Conservation (phyloP, 2,888 invertebrate species). For the Ceraclea dissimilis region DNA sequence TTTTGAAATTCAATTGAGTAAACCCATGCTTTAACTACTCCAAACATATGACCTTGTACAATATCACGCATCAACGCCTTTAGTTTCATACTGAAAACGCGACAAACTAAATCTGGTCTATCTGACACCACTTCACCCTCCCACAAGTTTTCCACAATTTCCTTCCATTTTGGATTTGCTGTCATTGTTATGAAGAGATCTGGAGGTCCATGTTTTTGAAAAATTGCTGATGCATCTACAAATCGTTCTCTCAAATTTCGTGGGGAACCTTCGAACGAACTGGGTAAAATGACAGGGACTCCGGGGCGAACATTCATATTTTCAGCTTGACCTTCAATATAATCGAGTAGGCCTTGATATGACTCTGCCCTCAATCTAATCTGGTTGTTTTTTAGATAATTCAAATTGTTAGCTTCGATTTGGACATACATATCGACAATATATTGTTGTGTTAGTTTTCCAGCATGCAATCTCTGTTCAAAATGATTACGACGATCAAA, state of each 20-base stretch:
- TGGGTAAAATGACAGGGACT: background rate
- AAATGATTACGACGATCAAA: too few species aligned
- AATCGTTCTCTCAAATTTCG: background rate
- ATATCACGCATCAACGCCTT: constrained; percentile 18
- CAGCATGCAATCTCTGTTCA: background rate
- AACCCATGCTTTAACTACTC: background rate
- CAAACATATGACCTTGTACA: constrained; percentile 5
- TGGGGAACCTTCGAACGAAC: background rate
- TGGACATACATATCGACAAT: background rate
- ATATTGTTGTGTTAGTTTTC: background rate
- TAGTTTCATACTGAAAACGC: constrained; percentile 21
- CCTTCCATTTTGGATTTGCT: background rate
- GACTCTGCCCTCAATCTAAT: background rate
- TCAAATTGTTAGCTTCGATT: background rate
- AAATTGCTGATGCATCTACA: background rate
- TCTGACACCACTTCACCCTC: constrained; percentile 1
- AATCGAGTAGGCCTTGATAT: background rate
- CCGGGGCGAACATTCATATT: background rate
- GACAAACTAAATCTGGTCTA: constrained; percentile 22
- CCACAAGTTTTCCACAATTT: background rate
- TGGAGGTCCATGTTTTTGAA: background rate
- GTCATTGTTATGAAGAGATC: background rate
- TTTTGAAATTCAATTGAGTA: constrained; percentile 18
- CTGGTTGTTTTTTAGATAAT: background rate
- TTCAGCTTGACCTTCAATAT: background rate